Percentiles rank a stretch among this genome's conserved stretches.
Evolutionary conservation across 2,888 invertebrate species (phyloP).

Genomic region (Frankliniella intonsa): DNA sequence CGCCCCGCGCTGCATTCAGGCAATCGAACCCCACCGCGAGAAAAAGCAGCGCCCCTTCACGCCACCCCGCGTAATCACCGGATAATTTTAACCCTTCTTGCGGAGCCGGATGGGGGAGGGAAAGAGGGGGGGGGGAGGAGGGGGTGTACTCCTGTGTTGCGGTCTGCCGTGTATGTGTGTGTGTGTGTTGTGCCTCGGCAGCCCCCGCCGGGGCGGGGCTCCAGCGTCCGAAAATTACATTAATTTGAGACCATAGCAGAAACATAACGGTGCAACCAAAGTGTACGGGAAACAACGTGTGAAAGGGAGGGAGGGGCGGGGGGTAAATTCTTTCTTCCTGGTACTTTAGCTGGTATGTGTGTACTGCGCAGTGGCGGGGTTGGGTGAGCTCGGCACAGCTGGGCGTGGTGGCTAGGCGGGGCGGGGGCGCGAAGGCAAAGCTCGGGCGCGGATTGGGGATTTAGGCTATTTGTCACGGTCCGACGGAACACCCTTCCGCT

Average conservation of each 20-base stretch:
- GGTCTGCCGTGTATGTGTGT: too few relatives aligned
- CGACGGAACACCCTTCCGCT: constrained; percentile 4
- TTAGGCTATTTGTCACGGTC: constrained; percentile 9
- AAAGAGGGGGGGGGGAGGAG: too few relatives aligned
- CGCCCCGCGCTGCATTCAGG: too few relatives aligned
- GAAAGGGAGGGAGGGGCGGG: neutral
- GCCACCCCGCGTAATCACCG: neutral
- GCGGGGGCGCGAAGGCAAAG: neutral
- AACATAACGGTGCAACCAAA: constrained; percentile 1
- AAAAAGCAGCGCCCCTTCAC: too few relatives aligned
- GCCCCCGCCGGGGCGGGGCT: neutral
- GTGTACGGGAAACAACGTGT: too few relatives aligned
- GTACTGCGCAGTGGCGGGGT: neutral
- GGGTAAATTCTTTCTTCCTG: neutral
- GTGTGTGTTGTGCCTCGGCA: neutral
- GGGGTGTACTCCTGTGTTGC: too few relatives aligned
- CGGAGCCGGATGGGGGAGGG: too few relatives aligned
- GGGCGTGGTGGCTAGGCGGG: neutral
- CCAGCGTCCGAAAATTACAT: neutral
- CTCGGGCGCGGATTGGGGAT: neutral
- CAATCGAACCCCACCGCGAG: too few relatives aligned
- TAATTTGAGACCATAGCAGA: neutral
- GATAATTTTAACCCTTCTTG: neutral
- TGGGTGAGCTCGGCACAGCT: neutral
- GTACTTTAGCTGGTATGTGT: neutral